Evolutionary conservation across 2,113 vertebrate genomes (phyloP).

Genomic region (Fulica atra): DNA sequence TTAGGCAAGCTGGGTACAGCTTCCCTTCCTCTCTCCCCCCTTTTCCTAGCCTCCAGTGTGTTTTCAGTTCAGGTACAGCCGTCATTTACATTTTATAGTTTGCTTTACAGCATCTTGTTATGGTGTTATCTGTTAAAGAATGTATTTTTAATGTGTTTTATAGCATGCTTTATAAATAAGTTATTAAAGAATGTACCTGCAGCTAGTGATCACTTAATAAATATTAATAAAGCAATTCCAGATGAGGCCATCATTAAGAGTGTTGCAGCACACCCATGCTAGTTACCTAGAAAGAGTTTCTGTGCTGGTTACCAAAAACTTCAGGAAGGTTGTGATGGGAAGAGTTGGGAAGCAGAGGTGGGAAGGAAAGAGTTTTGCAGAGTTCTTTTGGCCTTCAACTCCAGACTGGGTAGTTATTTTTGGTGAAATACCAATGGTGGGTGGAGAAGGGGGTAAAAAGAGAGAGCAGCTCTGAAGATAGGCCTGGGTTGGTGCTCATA

Average conservation of each 20-base stretch:
- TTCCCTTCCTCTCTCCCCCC: neutral
- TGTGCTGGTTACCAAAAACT: neutral
- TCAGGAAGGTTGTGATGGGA: neutral
- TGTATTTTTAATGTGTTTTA: conserved; percentile 82
- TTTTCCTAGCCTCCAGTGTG: neutral
- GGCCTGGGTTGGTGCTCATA: fast-evolving
- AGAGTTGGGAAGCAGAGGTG: neutral
- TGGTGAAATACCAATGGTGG: neutral
- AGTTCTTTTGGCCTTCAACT: neutral
- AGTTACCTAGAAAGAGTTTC: conserved; percentile 15
- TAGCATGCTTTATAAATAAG: conserved; percentile 76
- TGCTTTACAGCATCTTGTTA: conserved; percentile 61
- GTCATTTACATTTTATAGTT: conserved; percentile 47
- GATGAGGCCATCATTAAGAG: conserved; percentile 60
- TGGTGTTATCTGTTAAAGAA: conserved; percentile 75
- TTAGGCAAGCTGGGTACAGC: neutral
- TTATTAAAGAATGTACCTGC: conserved; percentile 74
- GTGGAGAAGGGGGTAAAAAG: neutral
- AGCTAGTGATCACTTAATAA: conserved; percentile 77
- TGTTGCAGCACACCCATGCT: neutral
- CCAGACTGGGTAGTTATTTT: neutral
- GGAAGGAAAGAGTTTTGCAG: neutral
- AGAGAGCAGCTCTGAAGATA: neutral
- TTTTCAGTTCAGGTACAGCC: conserved; percentile 10
- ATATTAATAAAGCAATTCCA: conserved; percentile 77